phyloP scores from a whole-genome alignment of 2,113 vertebrate genomes.

The Eupsittula cactorum region DNA sequence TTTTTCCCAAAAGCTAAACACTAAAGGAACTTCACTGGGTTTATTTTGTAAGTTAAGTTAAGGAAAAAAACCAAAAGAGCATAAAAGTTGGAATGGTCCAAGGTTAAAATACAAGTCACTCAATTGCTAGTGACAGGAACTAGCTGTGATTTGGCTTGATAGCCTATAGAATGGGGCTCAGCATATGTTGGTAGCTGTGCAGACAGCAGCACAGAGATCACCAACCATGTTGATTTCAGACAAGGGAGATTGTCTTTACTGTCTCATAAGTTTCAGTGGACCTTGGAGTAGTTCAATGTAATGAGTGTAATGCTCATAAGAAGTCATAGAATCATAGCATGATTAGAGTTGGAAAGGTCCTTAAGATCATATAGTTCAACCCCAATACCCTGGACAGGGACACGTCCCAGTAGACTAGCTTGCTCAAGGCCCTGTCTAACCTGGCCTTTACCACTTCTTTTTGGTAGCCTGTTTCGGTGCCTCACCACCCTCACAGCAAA shows the following conservation, averaged over 20 bases:
- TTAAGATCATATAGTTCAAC: not conserved
- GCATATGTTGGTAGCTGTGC: slow-evolving; percentile 23
- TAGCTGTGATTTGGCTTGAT: slow-evolving; percentile 61
- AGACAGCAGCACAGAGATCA: not conserved
- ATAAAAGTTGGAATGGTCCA: slow-evolving; percentile 36
- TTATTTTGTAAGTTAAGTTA: slow-evolving; percentile 45
- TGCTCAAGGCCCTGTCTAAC: not conserved
- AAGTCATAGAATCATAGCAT: not conserved
- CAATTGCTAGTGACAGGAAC: slow-evolving; percentile 56
- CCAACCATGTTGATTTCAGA: not conserved
- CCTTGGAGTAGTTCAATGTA: not conserved
- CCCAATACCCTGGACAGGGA: not conserved
- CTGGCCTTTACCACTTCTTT: not conserved
- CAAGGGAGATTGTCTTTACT: not conserved
- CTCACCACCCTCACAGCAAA: not conserved
- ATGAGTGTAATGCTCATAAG: not conserved
- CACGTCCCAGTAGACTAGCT: not conserved
- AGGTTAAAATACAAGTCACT: slow-evolving; percentile 49
- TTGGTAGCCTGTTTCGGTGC: not conserved
- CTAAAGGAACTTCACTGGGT: not conserved
- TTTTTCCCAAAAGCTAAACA: slow-evolving; percentile 26
- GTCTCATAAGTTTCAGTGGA: not conserved
- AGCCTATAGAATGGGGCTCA: not conserved
- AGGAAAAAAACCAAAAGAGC: slow-evolving; percentile 49
- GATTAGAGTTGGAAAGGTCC: not conserved